Base-by-base conservation (phyloP, 2,888 invertebrate genomes). In the Bibio marci region DNA sequence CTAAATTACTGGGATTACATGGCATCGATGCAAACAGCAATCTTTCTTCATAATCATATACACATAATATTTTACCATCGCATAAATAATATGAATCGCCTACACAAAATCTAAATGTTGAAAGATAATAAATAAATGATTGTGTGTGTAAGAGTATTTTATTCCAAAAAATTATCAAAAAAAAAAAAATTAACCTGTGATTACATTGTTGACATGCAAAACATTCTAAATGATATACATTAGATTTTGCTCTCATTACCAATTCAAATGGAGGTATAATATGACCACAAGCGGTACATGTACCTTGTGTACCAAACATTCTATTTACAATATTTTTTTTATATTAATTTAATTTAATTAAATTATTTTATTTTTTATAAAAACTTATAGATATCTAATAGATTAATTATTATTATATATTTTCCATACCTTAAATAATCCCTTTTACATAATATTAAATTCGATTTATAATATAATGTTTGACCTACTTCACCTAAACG, bases 141-240 rank as follows among this genome's bases (percentile, higher is more conserved):
- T 15, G 22, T 17, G 14, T 39, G 35, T 11, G 4, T 18, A 19
- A 10, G 10, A 13, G n/a, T 14, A 27, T 13, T 35, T 4, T 33
- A 17, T 33, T 12, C 6, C 19, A 11, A 4, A 10, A 12, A 13
- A 30, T 11, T 4, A 30, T 11, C 17, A 14, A 5, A 33, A 12
- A 6, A 15, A 7, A 27, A 27, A 15, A 28, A 14, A 15, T 35
- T 41, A 42, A 88, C 88, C 88, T 85, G 69, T 88, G 87, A 68
- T 83, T 86, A 65, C 90, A 90, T 60, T 88, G 86, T 63, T 88
- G 88, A 68, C 90, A 90, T 50, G 88, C 87, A 62, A 90, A 90
- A 62, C 90, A 90, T 63, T 90, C 88, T 63, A 90, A 71, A 65
- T 90, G 90, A 67, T 90, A 90, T 47, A 90, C 88, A 63, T 88